Percentiles rank a stretch among this genome's conserved stretches.
phyloP scores from a whole-genome alignment of 2,113 vertebrate species.

The Isurus oxyrinchus region DNA sequence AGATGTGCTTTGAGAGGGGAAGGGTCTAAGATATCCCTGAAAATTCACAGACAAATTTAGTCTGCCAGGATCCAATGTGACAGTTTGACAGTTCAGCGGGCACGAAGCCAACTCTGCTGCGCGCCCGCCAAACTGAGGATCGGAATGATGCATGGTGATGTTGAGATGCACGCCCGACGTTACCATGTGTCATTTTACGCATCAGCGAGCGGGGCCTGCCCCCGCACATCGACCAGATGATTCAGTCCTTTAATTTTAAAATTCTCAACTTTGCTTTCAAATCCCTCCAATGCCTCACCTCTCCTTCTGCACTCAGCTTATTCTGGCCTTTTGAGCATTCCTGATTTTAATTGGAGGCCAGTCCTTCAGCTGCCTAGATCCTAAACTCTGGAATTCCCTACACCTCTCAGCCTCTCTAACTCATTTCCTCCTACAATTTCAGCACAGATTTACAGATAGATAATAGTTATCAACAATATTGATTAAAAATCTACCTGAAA shows the following conservation, averaged over 20 bases:
- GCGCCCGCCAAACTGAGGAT: no score
- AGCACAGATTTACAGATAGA: not conserved
- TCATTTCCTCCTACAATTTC: not conserved
- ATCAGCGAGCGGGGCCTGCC: no score
- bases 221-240: no score
- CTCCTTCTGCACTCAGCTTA: not conserved
- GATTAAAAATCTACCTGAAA: not conserved
- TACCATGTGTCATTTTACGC: no score
- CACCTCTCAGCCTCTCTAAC: not conserved
- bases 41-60: no score
- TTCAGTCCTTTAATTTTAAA: not conserved
- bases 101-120: no score
- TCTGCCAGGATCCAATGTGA: no score
- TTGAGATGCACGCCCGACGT: no score
- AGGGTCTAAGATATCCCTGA: no score
- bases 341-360: not conserved
- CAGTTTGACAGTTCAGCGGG: no score
- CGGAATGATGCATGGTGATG: no score
- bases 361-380: not conserved
- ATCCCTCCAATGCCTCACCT: not conserved
- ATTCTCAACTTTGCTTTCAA: not conserved
- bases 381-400: not conserved
- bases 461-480: not conserved
- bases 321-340: not conserved
- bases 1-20: no score